Percentiles rank a stretch among this genome's conserved stretches.
Conservation (phyloP, 2,113 vertebrate genomes). For the Mustela lutreola region DNA sequence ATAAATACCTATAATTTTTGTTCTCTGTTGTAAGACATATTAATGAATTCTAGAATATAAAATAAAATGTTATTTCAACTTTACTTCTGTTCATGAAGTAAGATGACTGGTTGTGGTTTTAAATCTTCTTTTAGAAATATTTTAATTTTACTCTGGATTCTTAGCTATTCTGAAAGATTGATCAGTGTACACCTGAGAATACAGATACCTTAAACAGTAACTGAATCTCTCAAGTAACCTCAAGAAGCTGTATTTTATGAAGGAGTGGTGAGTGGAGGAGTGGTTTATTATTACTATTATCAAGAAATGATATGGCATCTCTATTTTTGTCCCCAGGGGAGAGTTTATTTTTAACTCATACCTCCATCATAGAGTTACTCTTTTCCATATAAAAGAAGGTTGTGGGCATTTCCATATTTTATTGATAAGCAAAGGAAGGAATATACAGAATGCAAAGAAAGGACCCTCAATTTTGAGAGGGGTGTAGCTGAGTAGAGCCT, state of each 20-base stretch:
- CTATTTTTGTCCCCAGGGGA: background rate
- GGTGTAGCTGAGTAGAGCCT: background rate
- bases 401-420: background rate
- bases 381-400: background rate
- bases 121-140: background rate
- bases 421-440: background rate
- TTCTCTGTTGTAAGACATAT: background rate
- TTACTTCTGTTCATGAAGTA: background rate
- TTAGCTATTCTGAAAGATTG: background rate
- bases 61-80: background rate
- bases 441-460: background rate
- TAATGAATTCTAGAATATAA: background rate
- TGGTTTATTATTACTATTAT: background rate
- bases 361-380: background rate
- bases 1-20: background rate
- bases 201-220: background rate
- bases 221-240: background rate
- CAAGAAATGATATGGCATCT: background rate
- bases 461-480: background rate
- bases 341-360: background rate
- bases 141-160: slow-evolving; percentile 30
- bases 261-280: too few relatives aligned
- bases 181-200: background rate
- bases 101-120: background rate
- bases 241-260: background rate